Conservation (phyloP, 2,113 vertebrate genomes). For the Laticauda laticaudata region DNA sequence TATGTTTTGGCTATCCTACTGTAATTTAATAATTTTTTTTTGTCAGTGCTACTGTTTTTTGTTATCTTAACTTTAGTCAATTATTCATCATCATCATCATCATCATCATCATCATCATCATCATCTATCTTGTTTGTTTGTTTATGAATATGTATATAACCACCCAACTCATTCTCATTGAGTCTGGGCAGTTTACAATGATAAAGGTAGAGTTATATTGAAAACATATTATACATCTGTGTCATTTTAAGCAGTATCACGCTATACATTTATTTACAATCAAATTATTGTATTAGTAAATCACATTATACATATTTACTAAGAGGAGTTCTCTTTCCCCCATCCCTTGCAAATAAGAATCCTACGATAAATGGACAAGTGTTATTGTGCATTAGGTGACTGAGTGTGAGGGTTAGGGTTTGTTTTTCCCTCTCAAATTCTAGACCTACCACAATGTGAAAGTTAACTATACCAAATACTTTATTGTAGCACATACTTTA, state of each 20-base stretch:
- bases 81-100: not conserved
- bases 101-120: not conserved
- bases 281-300: not conserved
- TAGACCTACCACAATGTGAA: not conserved
- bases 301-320: not conserved
- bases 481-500: not conserved
- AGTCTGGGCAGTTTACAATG: not conserved
- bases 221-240: not conserved
- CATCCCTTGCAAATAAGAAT: not conserved
- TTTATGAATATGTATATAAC: not conserved
- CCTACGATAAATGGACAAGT: not conserved
- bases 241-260: not conserved
- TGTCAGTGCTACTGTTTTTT: not conserved
- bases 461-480: not conserved
- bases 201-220: not conserved
- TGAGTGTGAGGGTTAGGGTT: not conserved
- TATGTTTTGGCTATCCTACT: not conserved
- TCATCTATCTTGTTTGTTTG: not conserved
- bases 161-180: not conserved
- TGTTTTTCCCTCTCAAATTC: not conserved
- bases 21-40: not conserved
- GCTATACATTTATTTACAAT: not conserved
- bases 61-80: not conserved
- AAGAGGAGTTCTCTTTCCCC: not conserved
- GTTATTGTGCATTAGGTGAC: not conserved